Base-by-base conservation (phyloP, 2,797 vertebrate genomes). In the Typhlichthys eigenmanni region DNA sequence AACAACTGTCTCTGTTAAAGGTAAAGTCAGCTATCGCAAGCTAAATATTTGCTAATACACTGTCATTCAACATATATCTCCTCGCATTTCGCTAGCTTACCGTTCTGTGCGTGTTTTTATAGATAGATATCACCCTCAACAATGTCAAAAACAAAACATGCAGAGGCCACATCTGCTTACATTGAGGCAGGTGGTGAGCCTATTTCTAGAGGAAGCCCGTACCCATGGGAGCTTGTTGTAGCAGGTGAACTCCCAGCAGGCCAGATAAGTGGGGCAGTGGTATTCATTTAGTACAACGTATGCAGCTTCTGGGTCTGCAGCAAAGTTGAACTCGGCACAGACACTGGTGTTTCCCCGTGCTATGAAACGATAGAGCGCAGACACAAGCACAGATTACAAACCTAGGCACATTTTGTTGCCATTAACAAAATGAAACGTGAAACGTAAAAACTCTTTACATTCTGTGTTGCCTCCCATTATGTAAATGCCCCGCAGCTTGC, bases 401-500 rank as follows among this genome's bases (percentile, higher is more conserved):
- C 13, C 56, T n/a, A 17, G 14, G 9, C 6, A 16, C 13, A 24
- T 24, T 19, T 19, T 32, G 6, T 32, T 24, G 19, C 2, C 32
- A 6, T 54, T 43, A 6, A 13, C 24, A n/a, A 55, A 53, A 13
- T 24, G 2, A 63, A 32, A 8, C 1, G 0, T 24, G 4, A 11
- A 13, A 1, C 1, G n/a, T 17, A 47, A 12, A 13, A 5, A 13
- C 1, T 13, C 53, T 91, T 87, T 59, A 93, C 92, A 89, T 51
- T 93, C 92, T 1, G 89, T 92, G 82, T 94, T 94, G 68, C 92
- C 92, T 78, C 92, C 93, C 91, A 92, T 94, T 65, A 92, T 88
- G 84, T 91, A 93, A 14, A 93, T 81, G 13, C 75, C 81, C 79
- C 81, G 65, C 5, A 94, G 85, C 79, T 94, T 94, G 64, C 85